Conservation (phyloP, 2,797 vertebrate genomes). For the Coracias cyanogaster region DNA sequence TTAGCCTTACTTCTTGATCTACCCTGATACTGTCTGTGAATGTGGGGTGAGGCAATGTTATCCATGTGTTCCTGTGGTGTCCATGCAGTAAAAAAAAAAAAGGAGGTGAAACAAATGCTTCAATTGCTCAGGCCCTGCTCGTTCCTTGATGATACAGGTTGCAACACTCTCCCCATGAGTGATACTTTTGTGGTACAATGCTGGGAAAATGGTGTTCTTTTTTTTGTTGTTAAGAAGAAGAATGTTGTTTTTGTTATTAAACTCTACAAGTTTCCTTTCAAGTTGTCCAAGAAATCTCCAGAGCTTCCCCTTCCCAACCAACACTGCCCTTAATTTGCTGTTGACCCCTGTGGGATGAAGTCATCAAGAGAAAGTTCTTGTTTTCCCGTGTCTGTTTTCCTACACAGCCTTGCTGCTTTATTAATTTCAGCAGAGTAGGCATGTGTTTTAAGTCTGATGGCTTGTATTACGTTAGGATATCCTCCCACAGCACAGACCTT, state of each 20-base stretch:
- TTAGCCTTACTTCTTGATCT: neutral
- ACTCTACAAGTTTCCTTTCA: neutral
- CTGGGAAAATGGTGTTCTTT: neutral
- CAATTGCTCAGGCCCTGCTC: neutral
- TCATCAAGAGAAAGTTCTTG: conserved; percentile 55
- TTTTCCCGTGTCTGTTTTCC: conserved; percentile 42
- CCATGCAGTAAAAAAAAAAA: neutral
- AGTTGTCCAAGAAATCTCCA: neutral
- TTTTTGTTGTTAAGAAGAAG: neutral
- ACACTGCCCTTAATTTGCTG: neutral
- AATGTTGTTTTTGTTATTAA: neutral
- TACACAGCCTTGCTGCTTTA: neutral
- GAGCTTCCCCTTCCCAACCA: neutral
- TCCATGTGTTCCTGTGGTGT: fast-evolving
- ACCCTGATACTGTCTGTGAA: neutral
- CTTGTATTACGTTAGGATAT: conserved; percentile 29
- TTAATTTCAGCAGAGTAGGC: neutral
- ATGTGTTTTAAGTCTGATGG: conserved; percentile 43
- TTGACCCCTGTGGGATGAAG: conserved; percentile 37
- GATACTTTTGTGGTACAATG: fast-evolving
- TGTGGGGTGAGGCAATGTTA: fast-evolving
- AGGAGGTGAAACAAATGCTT: neutral
- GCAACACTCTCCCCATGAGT: neutral
- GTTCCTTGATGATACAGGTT: neutral
- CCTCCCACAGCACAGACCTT: conserved; percentile 51